Evolutionary conservation across 2,113 vertebrate genomes (phyloP).

Genomic region (Salminus brasiliensis): DNA sequence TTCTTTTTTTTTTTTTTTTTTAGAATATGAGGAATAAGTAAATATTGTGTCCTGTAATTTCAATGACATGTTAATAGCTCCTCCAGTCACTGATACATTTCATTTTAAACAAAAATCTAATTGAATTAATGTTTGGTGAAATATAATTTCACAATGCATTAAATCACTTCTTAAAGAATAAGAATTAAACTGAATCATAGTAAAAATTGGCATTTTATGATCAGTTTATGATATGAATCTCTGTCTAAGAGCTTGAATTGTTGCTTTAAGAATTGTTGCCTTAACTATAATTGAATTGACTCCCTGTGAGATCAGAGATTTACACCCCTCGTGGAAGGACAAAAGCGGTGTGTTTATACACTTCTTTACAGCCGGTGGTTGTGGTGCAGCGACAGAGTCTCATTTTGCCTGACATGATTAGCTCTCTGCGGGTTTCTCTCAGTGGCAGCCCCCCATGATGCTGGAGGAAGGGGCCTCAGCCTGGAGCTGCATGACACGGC

Average conservation of each 20-base stretch:
- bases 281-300: background rate
- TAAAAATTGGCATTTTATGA: background rate
- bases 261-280: too few species aligned
- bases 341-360: slow-evolving; percentile 29
- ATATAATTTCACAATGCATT: too few species aligned
- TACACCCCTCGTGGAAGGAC: slow-evolving; percentile 16
- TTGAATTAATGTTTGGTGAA: too few species aligned
- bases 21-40: too few species aligned
- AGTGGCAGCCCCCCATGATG: slow-evolving; percentile 44
- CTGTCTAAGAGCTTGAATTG: too few species aligned
- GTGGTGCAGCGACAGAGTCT: slow-evolving; percentile 34
- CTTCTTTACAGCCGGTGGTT: slow-evolving; percentile 49
- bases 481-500: slow-evolving; percentile 20
- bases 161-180: background rate
- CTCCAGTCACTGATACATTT: too few species aligned
- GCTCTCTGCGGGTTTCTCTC: slow-evolving; percentile 52
- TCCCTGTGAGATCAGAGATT: background rate
- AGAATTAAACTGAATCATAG: background rate
- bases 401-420: slow-evolving; percentile 60
- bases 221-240: too few species aligned
- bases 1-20: too few species aligned
- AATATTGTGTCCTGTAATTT: too few species aligned
- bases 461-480: slow-evolving; percentile 28
- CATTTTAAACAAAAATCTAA: too few species aligned
- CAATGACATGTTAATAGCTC: too few species aligned